Conservation (phyloP, 1,140 invertebrate genomes). For the Sitobion miscanthi region DNA sequence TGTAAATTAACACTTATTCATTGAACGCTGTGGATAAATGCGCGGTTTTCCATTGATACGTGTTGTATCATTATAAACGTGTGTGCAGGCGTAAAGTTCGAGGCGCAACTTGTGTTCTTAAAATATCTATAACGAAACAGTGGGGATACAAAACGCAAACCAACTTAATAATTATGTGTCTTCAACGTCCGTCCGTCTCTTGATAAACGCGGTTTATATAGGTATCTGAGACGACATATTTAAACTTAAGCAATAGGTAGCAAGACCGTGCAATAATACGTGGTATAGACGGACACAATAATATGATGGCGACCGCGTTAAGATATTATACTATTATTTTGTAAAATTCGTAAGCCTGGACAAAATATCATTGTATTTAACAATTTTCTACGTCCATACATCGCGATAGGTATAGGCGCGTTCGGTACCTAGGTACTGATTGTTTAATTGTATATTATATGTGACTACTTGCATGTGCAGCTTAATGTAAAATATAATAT, state of each 20-base stretch:
- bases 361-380: neutral
- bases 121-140: neutral
- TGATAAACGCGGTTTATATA: neutral
- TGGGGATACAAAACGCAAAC: neutral
- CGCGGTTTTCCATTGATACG: neutral
- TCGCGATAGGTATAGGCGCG: no score
- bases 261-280: neutral
- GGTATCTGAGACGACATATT: neutral
- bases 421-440: neutral
- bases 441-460: neutral
- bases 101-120: neutral
- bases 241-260: neutral
- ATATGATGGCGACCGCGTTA: no score
- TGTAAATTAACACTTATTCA: slow-evolving; percentile 41
- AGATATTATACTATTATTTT: neutral
- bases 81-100: neutral
- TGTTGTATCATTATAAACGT: neutral
- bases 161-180: neutral
- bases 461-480: neutral
- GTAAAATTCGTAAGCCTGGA: neutral
- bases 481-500: neutral
- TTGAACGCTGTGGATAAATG: no score
- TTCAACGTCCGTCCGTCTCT: neutral
- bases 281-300: neutral
- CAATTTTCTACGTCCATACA: neutral